Evolutionary conservation across 1,140 invertebrate species (phyloP), one percentile per base, ranked within the genome.

Genomic region (Semibalanus balanoides): DNA sequence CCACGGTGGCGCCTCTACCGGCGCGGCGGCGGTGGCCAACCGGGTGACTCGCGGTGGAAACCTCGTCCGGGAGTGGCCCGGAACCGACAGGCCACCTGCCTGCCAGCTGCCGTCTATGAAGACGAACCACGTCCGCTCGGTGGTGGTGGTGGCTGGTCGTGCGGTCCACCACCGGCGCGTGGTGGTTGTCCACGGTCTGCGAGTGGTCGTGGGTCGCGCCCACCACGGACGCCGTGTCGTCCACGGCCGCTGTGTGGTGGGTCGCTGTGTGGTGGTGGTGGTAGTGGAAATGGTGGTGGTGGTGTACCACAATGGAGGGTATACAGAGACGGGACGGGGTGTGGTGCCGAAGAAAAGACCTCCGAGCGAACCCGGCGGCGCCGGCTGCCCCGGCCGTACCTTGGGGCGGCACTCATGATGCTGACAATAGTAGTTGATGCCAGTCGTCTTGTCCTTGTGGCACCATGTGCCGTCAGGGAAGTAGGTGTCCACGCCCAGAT

Each of bases 391-490:
- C 51, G 14, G 51, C 51, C 70, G n/a, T n/a, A 77, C 76, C 76
- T 29, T 40, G 11, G 76, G 76, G 19, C 51, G 28, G 81, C 91
- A 93, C 76, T 90, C 88, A 82, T 91, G 89, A 74, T 91, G 88
- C 31, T 89, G 83, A 78, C 91, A 92, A 80, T 88, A 93, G 82
- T 89, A 92, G 80, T 91, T 84, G n/a, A n/a, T 82, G 82, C 3
- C 82, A 80, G 7, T 84, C 85, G 76, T 91, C 88, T 84, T 85
- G 76, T 91, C 88, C 78, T 85, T 84, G 81, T 92, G 90, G 80
- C 91, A 93, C 90, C 90, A 91, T 5, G 91, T 92, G 0, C 91
- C 91, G 83, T 93, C 91, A 0, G 91, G 91, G 81, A 92, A 91
- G 82, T 92, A 92, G 0, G 90, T 88, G 79, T 90, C 88, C 11